Base-by-base conservation (phyloP, 2,797 vertebrate genomes). In the Leptoclinus maculatus region DNA sequence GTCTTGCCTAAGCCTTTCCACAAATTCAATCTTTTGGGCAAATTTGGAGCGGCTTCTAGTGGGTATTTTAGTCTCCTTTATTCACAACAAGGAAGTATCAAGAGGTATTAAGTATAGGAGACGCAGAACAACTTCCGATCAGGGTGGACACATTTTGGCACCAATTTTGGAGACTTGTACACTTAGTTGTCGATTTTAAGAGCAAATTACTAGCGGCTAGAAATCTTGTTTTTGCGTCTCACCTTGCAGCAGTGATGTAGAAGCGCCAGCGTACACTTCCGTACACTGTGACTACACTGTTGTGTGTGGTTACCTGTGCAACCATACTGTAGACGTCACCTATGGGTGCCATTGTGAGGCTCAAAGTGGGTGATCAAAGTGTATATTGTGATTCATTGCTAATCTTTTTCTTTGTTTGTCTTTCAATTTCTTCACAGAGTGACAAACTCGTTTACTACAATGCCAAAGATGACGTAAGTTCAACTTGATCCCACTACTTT, bases 371-470 rank as follows among this genome's bases (percentile, higher is more conserved):
- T 32, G 32, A 27, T 77, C 11, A 66, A 19, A 38, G 13, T 49
- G 17, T 71, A 12, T 16, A 13, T n/a, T 56, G 0, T 43, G 43
- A 66, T 57, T 63, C 8, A 25, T 25, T 27, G 1, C 74, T 83
- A 0, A 58, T 78, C 11, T 53, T 69, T 57, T 57, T n/a, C n/a
- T 21, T 7, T 82, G 11, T 85, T 66, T 79, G 21, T 88, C 8
- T 80, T 53, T 80, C 36, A 63, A 21, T 86, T 78, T 93, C 81
- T 89, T 86, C 80, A 17, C 91, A 98, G 97, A 87, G 83, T 8
- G 94, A 96, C 54, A 95, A 96, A 78, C 94, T 96, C 14, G 88
- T 93, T 83, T 98, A 98, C 94, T 98, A 96, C 94, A 97, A 97
- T 78, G 95, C 97, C 89, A 98, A 98, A 93, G 97, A 97, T 14